Percentiles rank a stretch among this genome's conserved stretches.
phyloP scores from a whole-genome alignment of 2,797 vertebrate species.

The Protonibea diacanthus region DNA sequence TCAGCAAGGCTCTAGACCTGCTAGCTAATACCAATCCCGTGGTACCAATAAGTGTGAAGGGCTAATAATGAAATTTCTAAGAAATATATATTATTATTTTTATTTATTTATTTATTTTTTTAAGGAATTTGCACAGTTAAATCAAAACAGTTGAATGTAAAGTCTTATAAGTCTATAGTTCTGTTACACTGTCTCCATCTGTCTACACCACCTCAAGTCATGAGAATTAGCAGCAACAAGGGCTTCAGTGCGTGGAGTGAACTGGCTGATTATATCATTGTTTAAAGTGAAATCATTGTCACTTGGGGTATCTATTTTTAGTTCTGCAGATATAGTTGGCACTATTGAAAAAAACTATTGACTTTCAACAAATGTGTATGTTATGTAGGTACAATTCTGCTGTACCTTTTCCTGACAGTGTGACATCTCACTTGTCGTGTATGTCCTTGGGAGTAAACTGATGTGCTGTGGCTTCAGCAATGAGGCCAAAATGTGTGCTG shows the following conservation, averaged over 20 bases:
- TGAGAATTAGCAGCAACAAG: too few species aligned
- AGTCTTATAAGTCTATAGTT: too few species aligned
- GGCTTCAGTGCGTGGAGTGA: background rate
- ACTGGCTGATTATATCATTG: background rate
- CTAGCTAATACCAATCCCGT: background rate
- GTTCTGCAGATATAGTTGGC: background rate
- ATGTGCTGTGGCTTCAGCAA: conserved; percentile 41
- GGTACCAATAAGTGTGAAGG: too few species aligned
- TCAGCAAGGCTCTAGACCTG: background rate
- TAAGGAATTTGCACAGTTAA: too few species aligned
- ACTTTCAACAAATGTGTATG: background rate
- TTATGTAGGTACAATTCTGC: background rate
- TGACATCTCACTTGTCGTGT: conserved; percentile 1
- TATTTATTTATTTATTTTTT: too few species aligned
- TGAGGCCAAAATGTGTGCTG: conserved; percentile 36
- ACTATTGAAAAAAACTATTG: background rate
- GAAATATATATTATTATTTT: too few species aligned
- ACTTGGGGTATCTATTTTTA: background rate
- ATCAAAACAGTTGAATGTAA: background rate
- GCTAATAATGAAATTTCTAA: background rate
- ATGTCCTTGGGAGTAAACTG: conserved; percentile 33
- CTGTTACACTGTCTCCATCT: too few species aligned
- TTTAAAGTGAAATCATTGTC: background rate
- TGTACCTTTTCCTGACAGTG: background rate
- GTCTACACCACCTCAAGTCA: too few species aligned